Evolutionary conservation across 1,140 invertebrate genomes (phyloP).

Genomic region (Aethina tumida): DNA sequence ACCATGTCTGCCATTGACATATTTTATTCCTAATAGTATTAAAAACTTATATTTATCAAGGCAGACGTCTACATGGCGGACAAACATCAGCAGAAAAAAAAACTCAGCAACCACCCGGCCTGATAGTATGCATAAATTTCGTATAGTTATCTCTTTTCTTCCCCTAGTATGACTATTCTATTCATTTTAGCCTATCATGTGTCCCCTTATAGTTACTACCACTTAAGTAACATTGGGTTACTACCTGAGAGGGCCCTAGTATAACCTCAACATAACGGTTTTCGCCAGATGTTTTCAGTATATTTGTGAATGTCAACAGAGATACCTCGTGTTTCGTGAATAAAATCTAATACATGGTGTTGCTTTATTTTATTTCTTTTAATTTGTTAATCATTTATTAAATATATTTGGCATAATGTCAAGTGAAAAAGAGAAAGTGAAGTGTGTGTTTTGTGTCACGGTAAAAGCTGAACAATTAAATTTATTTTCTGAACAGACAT

Average conservation of each 20-base stretch:
- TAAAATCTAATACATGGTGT: slow-evolving; percentile 4
- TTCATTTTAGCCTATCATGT: no score
- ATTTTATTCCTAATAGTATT: no score
- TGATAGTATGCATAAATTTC: no score
- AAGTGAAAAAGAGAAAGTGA: slow-evolving; percentile 6
- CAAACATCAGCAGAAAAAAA: no score
- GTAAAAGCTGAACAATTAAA: slow-evolving; percentile 5
- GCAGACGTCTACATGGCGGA: no score
- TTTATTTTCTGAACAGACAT: slow-evolving; percentile 7
- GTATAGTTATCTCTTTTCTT: no score
- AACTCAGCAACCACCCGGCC: no score
- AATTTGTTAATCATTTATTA: slow-evolving; percentile 8
- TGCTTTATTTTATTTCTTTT: background rate
- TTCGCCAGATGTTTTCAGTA: slow-evolving; percentile 10
- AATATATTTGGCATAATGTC: slow-evolving; percentile 12
- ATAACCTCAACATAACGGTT: slow-evolving; percentile 4
- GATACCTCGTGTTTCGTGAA: slow-evolving; percentile 8
- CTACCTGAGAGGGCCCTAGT: slow-evolving; percentile 1
- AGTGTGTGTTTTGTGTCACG: slow-evolving; percentile 9
- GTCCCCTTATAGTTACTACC: no score
- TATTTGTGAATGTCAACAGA: slow-evolving; percentile 2
- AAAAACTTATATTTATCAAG: no score
- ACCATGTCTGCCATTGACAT: no score
- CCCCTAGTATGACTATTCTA: no score
- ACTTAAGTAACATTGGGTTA: slow-evolving; percentile 3